phyloP scores from a whole-genome alignment of 1,140 invertebrate species.

The Danaus melanippus region DNA sequence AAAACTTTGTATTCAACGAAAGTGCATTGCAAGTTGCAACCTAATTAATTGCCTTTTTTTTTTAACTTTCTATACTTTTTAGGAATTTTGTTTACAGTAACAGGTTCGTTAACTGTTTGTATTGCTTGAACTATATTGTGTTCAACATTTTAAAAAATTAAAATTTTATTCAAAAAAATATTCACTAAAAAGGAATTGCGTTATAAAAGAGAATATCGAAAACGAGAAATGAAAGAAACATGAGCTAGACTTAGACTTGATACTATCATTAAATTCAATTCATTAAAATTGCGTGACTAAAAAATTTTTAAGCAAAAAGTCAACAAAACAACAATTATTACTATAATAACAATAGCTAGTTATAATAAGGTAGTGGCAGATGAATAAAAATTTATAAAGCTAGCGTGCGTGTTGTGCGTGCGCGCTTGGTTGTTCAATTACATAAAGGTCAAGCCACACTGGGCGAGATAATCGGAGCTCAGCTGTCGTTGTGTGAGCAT shows the following conservation, averaged over 20 bases:
- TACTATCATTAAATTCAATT: conserved; percentile 5
- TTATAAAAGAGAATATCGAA: too few species aligned
- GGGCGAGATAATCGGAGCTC: conserved; percentile 55
- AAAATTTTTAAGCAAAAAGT: conserved; percentile 8
- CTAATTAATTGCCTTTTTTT: neutral
- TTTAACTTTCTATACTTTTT: too few species aligned
- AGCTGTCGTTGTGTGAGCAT: conserved; percentile 48
- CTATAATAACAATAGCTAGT: conserved; percentile 14
- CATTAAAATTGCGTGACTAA: conserved; percentile 7
- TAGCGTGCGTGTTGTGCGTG: conserved; percentile 38
- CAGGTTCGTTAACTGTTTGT: too few species aligned
- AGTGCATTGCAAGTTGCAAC: too few species aligned
- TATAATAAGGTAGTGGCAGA: conserved; percentile 12
- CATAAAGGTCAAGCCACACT: conserved; percentile 58
- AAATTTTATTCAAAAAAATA: too few species aligned
- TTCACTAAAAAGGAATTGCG: too few species aligned
- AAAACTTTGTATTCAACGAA: too few species aligned
- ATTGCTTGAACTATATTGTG: too few species aligned
- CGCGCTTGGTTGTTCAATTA: conserved; percentile 60
- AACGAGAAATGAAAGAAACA: too few species aligned
- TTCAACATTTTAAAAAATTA: too few species aligned
- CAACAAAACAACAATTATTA: conserved; percentile 17
- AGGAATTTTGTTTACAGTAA: too few species aligned
- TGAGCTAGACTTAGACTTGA: conserved; percentile 2
- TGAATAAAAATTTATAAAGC: conserved; percentile 22